Evolutionary conservation across 1,140 invertebrate species (phyloP).

Genomic region (Cotesia glomerata): DNA sequence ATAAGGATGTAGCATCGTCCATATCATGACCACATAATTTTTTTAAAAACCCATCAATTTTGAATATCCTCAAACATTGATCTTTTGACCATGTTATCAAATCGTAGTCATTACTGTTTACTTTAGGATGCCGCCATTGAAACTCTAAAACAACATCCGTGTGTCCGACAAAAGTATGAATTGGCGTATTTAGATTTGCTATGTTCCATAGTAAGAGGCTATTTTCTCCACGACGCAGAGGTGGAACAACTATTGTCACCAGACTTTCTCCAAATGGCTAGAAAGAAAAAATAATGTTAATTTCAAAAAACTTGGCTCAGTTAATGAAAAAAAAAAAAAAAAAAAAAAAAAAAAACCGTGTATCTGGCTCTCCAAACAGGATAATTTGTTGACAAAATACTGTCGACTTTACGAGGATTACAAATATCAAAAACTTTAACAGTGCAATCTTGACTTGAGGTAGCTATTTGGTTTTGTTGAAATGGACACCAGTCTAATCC

Average conservation of each 20-base stretch:
- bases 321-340: slow-evolving; percentile 7
- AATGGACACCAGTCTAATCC: slow-evolving; percentile 92
- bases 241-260: slow-evolving; percentile 87
- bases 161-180: slow-evolving; percentile 90
- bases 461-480: slow-evolving; percentile 85
- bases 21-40: slow-evolving; percentile 65
- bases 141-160: slow-evolving; percentile 94
- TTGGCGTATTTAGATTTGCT: slow-evolving; percentile 71
- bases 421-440: slow-evolving; percentile 94
- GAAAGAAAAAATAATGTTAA: slow-evolving; percentile 32
- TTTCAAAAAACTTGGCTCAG: background rate
- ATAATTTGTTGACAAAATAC: slow-evolving; percentile 80
- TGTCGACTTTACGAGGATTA: slow-evolving; percentile 81
- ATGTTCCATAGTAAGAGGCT: slow-evolving; percentile 84
- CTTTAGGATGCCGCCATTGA: slow-evolving; percentile 81
- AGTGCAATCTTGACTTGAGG: slow-evolving; percentile 91
- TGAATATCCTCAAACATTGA: slow-evolving; percentile 89
- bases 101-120: slow-evolving; percentile 76
- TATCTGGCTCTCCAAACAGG: slow-evolving; percentile 94
- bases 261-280: slow-evolving; percentile 92
- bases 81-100: slow-evolving; percentile 96
- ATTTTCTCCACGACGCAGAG: slow-evolving; percentile 79
- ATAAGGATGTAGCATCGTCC: slow-evolving; percentile 54
- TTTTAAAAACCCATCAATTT: slow-evolving; percentile 82
- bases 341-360: slow-evolving; percentile 67